Evolutionary conservation across 1,140 invertebrate species (phyloP).

Genomic region (Drosophila sproati): DNA sequence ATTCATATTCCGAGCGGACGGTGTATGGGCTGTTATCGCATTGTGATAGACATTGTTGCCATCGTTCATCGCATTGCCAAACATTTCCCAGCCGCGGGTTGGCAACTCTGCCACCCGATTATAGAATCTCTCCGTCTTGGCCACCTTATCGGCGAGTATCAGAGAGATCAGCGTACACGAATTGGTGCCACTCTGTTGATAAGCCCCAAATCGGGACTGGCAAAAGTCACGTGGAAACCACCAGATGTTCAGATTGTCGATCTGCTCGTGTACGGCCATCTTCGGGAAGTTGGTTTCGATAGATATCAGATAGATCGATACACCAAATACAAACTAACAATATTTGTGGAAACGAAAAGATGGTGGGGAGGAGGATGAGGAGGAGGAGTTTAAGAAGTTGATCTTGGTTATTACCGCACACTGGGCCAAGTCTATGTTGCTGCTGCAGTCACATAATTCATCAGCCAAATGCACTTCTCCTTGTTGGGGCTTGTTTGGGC

Average conservation of each 20-base stretch:
- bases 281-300: not conserved
- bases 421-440: conserved; percentile 31
- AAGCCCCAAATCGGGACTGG: conserved; percentile 77
- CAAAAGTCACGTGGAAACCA: conserved; percentile 81
- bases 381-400: too few relatives aligned
- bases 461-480: conserved; percentile 36
- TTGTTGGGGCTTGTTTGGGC: conserved; percentile 14
- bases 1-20: conserved; percentile 62
- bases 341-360: not conserved
- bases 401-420: conserved; percentile 36
- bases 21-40: conserved; percentile 64
- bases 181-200: conserved; percentile 76
- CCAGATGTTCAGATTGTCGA: conserved; percentile 80
- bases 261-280: conserved; percentile 79
- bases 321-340: too few relatives aligned
- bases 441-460: conserved; percentile 67
- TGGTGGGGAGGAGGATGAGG: too few relatives aligned
- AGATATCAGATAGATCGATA: not conserved
- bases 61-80: conserved; percentile 80
- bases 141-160: conserved; percentile 75
- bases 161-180: conserved; percentile 79
- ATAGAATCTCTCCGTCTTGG: conserved; percentile 66
- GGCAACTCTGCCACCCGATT: conserved; percentile 62
- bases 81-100: conserved; percentile 66
- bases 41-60: conserved; percentile 78